Percentiles rank a stretch among this genome's conserved stretches.
Conservation (phyloP, 2,888 invertebrate genomes). For the Lumbricus terrestris region DNA sequence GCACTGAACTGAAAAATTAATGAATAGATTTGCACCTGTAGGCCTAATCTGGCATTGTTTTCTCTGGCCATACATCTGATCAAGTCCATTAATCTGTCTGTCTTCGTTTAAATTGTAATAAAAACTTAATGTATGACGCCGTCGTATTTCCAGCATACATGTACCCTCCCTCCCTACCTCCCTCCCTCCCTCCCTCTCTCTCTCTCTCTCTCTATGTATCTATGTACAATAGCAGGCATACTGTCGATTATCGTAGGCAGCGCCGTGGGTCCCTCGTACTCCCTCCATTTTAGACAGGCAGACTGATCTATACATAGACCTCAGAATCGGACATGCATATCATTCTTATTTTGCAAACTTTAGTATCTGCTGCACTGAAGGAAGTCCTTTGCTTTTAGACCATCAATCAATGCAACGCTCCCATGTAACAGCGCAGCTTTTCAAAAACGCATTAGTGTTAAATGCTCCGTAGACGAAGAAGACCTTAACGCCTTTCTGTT, state of each 20-base stretch:
- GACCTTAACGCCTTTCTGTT: not conserved
- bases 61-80: not conserved
- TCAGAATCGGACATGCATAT: too few species aligned
- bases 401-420: not conserved
- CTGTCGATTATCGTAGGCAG: too few species aligned
- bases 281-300: not conserved
- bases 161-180: too few species aligned
- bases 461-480: not conserved
- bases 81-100: not conserved
- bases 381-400: not conserved
- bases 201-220: too few species aligned
- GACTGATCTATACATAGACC: too few species aligned
- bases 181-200: too few species aligned
- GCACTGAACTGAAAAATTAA: not conserved
- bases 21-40: not conserved
- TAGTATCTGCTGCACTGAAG: too few species aligned
- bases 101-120: not conserved
- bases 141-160: too few species aligned
- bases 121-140: too few species aligned
- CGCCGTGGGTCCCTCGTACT: not conserved
- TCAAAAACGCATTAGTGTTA: not conserved
- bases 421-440: not conserved
- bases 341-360: too few species aligned
- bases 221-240: too few species aligned
- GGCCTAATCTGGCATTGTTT: too few species aligned